Percentiles rank a stretch among this genome's conserved stretches.
phyloP scores from a whole-genome alignment of 2,797 vertebrate genomes.

The Phalloptychus januarius region DNA sequence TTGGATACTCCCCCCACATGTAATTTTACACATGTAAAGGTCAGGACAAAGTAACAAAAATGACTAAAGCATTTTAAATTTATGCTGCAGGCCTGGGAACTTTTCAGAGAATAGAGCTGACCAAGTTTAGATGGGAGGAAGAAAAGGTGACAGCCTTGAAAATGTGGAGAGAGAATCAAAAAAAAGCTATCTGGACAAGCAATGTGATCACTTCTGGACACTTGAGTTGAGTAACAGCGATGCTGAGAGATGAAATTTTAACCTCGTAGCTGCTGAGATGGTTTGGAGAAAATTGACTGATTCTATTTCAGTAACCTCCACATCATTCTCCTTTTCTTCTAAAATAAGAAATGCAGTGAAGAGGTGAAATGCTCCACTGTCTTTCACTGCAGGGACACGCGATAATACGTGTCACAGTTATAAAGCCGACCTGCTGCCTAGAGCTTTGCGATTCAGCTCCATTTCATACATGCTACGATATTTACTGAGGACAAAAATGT shows the following conservation, averaged over 20 bases:
- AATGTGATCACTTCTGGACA: constrained; percentile 49
- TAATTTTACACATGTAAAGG: background rate
- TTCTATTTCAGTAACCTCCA: constrained; percentile 34
- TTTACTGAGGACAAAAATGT: background rate
- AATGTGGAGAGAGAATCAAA: constrained; percentile 25
- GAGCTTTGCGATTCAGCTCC: constrained; percentile 37
- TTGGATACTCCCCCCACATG: too few species aligned
- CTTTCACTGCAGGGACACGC: constrained; percentile 22
- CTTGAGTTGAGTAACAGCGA: constrained; percentile 27
- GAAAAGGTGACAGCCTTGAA: constrained; percentile 54
- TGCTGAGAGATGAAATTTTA: constrained; percentile 49
- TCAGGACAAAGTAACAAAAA: background rate
- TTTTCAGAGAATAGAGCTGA: constrained; percentile 60
- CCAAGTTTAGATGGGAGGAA: constrained; percentile 45
- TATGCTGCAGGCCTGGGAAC: constrained; percentile 18
- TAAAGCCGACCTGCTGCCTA: constrained; percentile 49
- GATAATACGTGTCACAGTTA: constrained; percentile 55
- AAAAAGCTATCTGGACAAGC: constrained; percentile 33
- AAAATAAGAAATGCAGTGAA: constrained; percentile 14
- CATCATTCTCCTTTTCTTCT: constrained; percentile 6
- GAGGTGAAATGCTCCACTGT: constrained; percentile 7
- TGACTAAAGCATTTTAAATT: background rate
- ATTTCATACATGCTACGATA: constrained; percentile 58
- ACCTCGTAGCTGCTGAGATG: constrained; percentile 30
- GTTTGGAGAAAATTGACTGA: constrained; percentile 17